Conservation (phyloP, 2,113 vertebrate species). For the Verasper variegatus region DNA sequence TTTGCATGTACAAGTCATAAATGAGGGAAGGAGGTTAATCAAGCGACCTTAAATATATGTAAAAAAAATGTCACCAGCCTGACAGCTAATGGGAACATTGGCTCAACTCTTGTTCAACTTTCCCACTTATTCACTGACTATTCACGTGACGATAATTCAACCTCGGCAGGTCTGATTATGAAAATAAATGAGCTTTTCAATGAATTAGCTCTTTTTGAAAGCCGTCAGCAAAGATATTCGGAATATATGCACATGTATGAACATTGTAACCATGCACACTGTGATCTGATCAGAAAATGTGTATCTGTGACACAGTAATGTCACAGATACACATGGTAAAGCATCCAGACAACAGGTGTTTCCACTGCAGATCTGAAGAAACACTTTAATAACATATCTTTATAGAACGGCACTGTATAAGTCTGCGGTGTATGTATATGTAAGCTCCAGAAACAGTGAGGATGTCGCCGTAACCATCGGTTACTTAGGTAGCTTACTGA, state of each 20-base stretch:
- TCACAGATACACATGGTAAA: background rate
- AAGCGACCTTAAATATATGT: background rate
- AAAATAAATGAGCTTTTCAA: background rate
- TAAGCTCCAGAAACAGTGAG: constrained; percentile 54
- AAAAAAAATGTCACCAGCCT: too few species aligned
- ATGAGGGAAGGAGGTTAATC: background rate
- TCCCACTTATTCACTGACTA: background rate
- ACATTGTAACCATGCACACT: background rate
- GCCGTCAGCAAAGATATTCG: background rate
- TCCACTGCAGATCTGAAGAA: constrained; percentile 1
- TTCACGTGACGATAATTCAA: background rate
- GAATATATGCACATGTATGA: background rate
- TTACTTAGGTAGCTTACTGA: constrained; percentile 68
- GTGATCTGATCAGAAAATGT: background rate
- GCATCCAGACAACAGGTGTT: constrained; percentile 1
- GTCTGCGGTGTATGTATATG: constrained; percentile 24
- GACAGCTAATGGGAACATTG: background rate
- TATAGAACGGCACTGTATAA: constrained; percentile 15
- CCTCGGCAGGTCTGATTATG: background rate
- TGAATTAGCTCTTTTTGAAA: background rate
- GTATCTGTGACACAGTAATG: background rate
- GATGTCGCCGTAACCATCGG: constrained; percentile 53
- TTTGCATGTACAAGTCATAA: constrained; percentile 23
- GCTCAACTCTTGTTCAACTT: background rate
- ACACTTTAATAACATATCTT: constrained; percentile 23